These are phyloP conservation scores for Rhinoraja longicauda DNA, from an alignment of 2,797 vertebrate species.

Conservation along the genomic window DNA sequence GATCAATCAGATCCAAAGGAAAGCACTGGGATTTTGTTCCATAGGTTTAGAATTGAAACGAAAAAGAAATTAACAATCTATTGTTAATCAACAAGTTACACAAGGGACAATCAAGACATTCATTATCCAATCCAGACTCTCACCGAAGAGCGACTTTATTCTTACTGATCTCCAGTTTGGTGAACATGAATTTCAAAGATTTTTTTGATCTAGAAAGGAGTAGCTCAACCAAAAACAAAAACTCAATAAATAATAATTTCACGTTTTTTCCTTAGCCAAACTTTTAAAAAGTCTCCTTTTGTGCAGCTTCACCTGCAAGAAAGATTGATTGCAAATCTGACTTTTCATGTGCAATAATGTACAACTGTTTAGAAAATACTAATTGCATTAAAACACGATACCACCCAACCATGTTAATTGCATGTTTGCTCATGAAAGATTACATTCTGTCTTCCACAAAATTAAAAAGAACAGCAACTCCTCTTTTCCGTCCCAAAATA, in stretches of 20 bases:
- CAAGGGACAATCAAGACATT: background rate
- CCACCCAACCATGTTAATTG: constrained; percentile 45
- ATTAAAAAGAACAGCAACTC: background rate
- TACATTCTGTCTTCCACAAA: background rate
- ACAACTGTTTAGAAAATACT: constrained; percentile 47
- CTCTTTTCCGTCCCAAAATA: background rate
- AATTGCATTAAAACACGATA: constrained; percentile 49
- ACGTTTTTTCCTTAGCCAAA: background rate
- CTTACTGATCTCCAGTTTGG: background rate
- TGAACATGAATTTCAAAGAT: background rate
- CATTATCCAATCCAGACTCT: background rate
- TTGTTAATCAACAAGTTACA: background rate
- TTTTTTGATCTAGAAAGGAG: background rate
- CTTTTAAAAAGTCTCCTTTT: background rate
- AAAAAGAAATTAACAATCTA: background rate
- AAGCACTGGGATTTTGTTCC: no score
- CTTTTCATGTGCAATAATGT: constrained; percentile 42
- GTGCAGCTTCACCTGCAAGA: background rate
- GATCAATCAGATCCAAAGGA: no score
- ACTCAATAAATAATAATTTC: background rate
- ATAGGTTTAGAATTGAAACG: background rate
- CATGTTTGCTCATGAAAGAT: constrained; percentile 44
- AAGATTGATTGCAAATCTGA: background rate
- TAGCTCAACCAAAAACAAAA: background rate
- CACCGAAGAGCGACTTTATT: background rate